Conservation (phyloP, 2,113 vertebrate genomes). For the Choloepus hoffmanni region DNA sequence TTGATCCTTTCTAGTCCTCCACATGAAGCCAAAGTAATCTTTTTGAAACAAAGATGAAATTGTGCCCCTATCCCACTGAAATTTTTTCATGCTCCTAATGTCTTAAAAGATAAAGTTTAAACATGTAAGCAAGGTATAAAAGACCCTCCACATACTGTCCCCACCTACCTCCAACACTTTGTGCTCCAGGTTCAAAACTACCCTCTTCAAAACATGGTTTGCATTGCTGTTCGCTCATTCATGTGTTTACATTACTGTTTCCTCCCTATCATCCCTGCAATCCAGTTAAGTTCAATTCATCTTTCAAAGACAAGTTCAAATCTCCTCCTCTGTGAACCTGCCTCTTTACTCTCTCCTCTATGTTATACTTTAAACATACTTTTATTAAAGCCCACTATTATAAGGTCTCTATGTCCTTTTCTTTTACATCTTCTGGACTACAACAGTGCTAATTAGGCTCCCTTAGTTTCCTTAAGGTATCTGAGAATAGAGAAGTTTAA, state of each 20-base stretch:
- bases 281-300: neutral
- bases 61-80: neutral
- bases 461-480: neutral
- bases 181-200: neutral
- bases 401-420: neutral
- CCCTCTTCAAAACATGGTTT: neutral
- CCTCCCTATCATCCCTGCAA: neutral
- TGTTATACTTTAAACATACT: neutral
- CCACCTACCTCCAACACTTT: neutral
- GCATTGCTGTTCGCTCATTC: too few species aligned
- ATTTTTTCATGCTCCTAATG: neutral
- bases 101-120: constrained; percentile 5
- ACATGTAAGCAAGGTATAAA: neutral
- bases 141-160: neutral
- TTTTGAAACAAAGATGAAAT: neutral
- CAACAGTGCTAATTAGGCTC: constrained; percentile 9
- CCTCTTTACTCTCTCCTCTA: neutral
- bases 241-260: neutral
- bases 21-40: neutral
- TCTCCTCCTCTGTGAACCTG: neutral
- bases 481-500: constrained; percentile 17
- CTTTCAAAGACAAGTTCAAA: constrained; percentile 42
- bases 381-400: neutral
- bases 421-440: neutral
- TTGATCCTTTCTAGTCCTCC: neutral